These are phyloP conservation scores for Circaetus cinerascens DNA, from an alignment of 2,113 vertebrate genomes.

Conservation along the genomic window DNA sequence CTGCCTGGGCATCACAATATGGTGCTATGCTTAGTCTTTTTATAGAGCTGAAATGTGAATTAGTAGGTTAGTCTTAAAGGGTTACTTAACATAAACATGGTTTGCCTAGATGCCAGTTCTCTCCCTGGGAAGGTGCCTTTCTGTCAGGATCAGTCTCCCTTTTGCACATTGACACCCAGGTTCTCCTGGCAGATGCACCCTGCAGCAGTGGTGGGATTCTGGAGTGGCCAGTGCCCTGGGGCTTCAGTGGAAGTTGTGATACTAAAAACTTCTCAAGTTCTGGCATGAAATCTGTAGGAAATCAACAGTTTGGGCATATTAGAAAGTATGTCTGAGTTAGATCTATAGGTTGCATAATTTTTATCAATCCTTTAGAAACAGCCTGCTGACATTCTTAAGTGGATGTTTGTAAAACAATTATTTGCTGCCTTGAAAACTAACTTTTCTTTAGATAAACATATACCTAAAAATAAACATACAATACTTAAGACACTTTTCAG, in stretches of 20 bases:
- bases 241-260: neutral
- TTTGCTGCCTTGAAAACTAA: neutral
- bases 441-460: neutral
- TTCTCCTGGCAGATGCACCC: neutral
- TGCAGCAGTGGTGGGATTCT: neutral
- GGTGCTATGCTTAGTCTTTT: neutral
- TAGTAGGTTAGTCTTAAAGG: neutral
- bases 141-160: neutral
- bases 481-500: neutral
- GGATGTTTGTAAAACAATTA: neutral
- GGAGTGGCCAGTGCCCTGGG: neutral
- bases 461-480: neutral
- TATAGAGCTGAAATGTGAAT: neutral
- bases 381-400: neutral
- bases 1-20: neutral
- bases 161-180: fast-evolving
- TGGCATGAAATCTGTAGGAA: neutral
- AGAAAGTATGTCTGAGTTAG: neutral
- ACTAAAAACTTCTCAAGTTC: neutral
- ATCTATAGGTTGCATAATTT: neutral
- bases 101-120: neutral
- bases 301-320: neutral
- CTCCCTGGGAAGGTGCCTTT: neutral
- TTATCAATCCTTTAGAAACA: neutral
- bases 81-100: neutral